phyloP scores from a whole-genome alignment of 2,797 vertebrate genomes.

The Takifugu rubripes region DNA sequence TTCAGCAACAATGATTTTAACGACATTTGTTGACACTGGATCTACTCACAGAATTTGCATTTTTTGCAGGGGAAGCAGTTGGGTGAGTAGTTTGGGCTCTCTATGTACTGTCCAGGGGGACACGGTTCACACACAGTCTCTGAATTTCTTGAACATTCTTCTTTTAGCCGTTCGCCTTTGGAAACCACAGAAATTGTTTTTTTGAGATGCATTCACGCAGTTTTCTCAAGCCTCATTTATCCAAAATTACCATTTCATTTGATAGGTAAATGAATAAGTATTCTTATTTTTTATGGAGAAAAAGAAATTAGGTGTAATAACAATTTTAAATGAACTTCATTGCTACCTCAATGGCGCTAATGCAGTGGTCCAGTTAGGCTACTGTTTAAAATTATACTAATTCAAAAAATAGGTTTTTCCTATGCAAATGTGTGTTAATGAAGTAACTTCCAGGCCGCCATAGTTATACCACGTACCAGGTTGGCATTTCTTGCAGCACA shows the following conservation, averaged over 20 bases:
- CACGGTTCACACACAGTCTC: conserved; percentile 62
- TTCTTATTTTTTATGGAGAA: not conserved
- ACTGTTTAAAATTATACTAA: not conserved
- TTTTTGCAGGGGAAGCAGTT: conserved; percentile 62
- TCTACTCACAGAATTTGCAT: conserved; percentile 51
- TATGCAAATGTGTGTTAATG: too few relatives aligned
- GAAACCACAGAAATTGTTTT: conserved; percentile 2
- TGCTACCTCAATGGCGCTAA: too few relatives aligned
- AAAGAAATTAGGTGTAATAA: not conserved
- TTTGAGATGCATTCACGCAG: not conserved
- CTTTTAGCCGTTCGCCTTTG: conserved; percentile 40
- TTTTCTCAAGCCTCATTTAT: not conserved
- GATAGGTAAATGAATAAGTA: not conserved
- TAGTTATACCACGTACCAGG: conserved; percentile 60
- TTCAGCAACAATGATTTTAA: too few relatives aligned
- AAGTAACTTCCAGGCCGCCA: too few relatives aligned
- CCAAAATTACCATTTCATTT: not conserved
- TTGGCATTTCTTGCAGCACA: conserved; percentile 72
- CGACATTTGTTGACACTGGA: too few relatives aligned
- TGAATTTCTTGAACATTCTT: conserved; percentile 9
- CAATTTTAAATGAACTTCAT: not conserved
- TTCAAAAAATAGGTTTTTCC: not conserved
- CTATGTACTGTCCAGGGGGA: conserved; percentile 12
- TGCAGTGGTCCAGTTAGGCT: too few relatives aligned
- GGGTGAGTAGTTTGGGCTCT: conserved; percentile 23